A percentile compares a stretch with the other conserved stretches of the same genome.
These are phyloP conservation scores for Malacoctenus gilli DNA, from an alignment of 2,797 vertebrate species.

Conservation along the genomic window DNA sequence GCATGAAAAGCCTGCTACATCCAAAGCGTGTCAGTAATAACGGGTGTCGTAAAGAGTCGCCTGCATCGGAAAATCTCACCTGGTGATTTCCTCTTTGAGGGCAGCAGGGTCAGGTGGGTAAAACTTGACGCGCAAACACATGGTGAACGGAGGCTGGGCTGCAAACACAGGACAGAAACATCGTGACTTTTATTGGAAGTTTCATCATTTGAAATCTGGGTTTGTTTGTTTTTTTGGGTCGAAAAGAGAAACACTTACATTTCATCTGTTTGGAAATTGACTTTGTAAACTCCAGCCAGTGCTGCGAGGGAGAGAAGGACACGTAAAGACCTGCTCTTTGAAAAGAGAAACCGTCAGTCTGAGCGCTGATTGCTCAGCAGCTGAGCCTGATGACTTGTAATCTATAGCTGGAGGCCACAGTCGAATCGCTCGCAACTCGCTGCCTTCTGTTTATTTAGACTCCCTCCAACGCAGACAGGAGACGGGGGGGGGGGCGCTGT, in stretches of 20 bases:
- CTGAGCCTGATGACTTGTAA: slow-evolving; percentile 34
- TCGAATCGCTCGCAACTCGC: slow-evolving; percentile 32
- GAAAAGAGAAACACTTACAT: slow-evolving; percentile 84
- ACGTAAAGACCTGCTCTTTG: slow-evolving; percentile 15
- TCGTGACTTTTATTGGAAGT: too few species aligned
- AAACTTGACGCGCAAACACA: slow-evolving; percentile 98
- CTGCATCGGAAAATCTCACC: slow-evolving; percentile 72
- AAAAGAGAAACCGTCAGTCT: slow-evolving; percentile 29
- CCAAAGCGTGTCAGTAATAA: too few species aligned
- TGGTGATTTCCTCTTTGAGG: slow-evolving; percentile 96
- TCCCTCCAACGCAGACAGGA: slow-evolving; percentile 31
- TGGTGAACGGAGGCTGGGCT: slow-evolving; percentile 98
- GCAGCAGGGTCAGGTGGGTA: slow-evolving; percentile 96
- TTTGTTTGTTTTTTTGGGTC: too few species aligned
- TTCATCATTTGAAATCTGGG: too few species aligned
- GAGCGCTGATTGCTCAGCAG: slow-evolving; percentile 47
- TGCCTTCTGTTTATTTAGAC: slow-evolving; percentile 45
- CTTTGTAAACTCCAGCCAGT: slow-evolving; percentile 98
- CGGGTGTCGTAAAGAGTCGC: too few species aligned
- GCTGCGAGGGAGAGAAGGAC: slow-evolving; percentile 78
- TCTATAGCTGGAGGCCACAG: slow-evolving; percentile 47
- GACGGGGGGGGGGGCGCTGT: slow-evolving; percentile 29
- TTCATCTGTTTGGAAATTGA: slow-evolving; percentile 97
- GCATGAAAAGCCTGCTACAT: too few species aligned
- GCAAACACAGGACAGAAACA: slow-evolving; percentile 25